These are phyloP conservation scores for Polylopha cassiicola DNA, from an alignment of 2,888 invertebrate species.

Conservation along the genomic window DNA sequence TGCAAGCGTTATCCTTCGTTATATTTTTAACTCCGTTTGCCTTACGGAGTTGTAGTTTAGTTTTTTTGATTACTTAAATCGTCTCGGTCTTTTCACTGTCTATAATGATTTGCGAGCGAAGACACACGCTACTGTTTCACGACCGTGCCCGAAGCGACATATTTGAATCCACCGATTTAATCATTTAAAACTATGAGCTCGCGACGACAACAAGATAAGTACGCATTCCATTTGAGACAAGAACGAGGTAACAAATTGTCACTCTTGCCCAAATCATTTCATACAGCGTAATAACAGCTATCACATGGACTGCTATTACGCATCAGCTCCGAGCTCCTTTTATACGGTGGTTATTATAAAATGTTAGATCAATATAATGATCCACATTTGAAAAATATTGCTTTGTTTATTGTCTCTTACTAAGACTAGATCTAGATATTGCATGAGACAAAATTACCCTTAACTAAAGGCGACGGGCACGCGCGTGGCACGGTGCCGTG, in stretches of 20 bases:
- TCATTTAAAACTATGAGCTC: no score
- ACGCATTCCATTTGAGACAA: no score
- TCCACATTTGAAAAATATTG: conserved; percentile 20
- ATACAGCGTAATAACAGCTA: no score
- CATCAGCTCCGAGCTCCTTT: no score
- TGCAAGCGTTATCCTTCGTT: no score
- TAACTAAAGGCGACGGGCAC: conserved; percentile 7
- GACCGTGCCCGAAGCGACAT: conserved; percentile 5
- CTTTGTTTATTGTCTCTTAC: conserved; percentile 22
- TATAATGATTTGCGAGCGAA: conserved; percentile 48
- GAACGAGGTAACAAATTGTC: no score
- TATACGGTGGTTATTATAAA: no score
- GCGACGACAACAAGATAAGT: no score
- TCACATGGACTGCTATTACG: no score
- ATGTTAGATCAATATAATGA: conserved; percentile 21
- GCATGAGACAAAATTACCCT: conserved; percentile 12
- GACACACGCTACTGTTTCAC: conserved; percentile 10
- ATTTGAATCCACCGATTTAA: conserved; percentile 3
- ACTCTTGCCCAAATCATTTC: no score
- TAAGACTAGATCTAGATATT: conserved; percentile 19
- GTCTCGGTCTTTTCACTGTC: conserved; percentile 65
- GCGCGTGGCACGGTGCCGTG: conserved; percentile 26
- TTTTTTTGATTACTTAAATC: conserved; percentile 22
- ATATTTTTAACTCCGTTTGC: no score
- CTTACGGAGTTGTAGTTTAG: no score